phyloP scores from a whole-genome alignment of 2,797 vertebrate genomes.

The Sphenodon punctatus region DNA sequence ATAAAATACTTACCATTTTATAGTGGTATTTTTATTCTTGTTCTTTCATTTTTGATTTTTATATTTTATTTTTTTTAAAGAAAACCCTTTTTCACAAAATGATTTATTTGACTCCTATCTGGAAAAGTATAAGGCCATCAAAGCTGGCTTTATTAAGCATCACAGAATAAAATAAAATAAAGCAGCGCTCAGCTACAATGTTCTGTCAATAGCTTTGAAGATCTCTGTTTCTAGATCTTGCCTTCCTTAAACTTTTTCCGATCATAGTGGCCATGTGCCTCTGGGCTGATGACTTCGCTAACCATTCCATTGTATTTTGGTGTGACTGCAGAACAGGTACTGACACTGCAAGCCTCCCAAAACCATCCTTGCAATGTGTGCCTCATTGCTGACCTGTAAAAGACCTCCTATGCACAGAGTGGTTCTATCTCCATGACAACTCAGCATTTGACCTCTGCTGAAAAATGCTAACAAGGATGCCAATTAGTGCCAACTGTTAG shows the following conservation, averaged over 20 bases:
- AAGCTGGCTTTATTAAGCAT: not conserved
- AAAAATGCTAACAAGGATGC: not conserved
- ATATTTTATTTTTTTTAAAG: not conserved
- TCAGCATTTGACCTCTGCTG: not conserved
- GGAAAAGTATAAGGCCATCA: not conserved
- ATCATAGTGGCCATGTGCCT: too few species aligned
- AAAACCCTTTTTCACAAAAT: not conserved
- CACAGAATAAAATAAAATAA: not conserved
- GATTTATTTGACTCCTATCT: not conserved
- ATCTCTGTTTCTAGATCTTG: too few species aligned
- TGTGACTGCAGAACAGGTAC: too few species aligned
- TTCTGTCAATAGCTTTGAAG: not conserved
- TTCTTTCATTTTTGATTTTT: not conserved
- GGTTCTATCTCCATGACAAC: not conserved
- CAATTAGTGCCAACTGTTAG: fast-evolving
- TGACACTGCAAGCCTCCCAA: not conserved
- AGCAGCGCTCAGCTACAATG: not conserved
- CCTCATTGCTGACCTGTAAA: not conserved
- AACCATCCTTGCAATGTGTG: not conserved
- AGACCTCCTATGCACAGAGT: not conserved
- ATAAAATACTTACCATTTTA: not conserved
- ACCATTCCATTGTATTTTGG: too few species aligned
- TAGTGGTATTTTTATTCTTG: not conserved
- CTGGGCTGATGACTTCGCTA: too few species aligned
- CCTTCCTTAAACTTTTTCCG: too few species aligned